Percentiles rank a stretch among this genome's conserved stretches.
These are phyloP conservation scores for Galago senegalensis DNA, from an alignment of 2,797 vertebrate species.

Conservation along the genomic window DNA sequence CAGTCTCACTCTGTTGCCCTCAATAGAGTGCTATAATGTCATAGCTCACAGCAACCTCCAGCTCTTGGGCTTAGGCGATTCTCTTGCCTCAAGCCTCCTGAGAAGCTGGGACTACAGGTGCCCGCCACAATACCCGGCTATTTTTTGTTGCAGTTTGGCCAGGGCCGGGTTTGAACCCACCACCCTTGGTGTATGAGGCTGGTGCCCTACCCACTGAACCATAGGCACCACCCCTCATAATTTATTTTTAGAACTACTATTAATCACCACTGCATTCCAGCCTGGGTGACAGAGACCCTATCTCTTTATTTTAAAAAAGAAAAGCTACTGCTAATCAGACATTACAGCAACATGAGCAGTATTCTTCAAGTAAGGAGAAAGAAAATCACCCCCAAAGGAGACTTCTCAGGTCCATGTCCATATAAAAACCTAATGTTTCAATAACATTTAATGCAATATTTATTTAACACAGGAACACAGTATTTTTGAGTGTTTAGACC, in stretches of 20 bases:
- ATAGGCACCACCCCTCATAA: no score
- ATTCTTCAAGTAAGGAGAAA: conserved; percentile 39
- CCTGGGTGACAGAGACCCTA: background rate
- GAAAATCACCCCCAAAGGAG: conserved; percentile 19
- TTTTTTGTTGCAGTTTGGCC: no score
- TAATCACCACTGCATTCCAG: background rate
- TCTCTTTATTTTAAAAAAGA: background rate
- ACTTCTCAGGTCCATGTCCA: background rate
- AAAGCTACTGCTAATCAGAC: conserved; percentile 30
- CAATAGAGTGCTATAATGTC: no score
- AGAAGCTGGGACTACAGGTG: no score
- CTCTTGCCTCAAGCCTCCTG: no score
- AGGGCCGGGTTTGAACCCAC: no score
- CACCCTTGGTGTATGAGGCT: no score
- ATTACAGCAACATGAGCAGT: background rate
- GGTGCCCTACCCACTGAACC: no score
- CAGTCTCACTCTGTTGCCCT: no score
- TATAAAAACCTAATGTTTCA: background rate
- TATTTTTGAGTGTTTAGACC: background rate
- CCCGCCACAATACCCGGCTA: no score
- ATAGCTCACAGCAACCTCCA: no score
- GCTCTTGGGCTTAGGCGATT: no score
- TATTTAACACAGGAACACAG: background rate
- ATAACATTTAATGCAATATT: background rate
- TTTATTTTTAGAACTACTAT: conserved; percentile 29